Conservation (phyloP, 2,113 vertebrate genomes). For the Halichoeres trimaculatus region DNA sequence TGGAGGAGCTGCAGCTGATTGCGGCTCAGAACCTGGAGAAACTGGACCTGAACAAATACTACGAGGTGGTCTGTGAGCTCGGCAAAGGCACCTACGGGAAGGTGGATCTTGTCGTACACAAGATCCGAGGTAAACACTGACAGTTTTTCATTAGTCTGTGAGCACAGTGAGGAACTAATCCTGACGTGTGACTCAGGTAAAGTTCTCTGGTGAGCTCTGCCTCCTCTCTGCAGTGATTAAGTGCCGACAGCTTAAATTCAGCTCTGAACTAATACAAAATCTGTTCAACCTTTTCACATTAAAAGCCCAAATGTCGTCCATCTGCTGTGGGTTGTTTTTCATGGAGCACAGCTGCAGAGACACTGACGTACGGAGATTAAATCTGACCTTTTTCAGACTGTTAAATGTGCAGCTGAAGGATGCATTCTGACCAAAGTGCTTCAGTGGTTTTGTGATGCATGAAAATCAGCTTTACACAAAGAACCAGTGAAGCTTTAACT, state of each 20-base stretch:
- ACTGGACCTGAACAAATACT: constrained; percentile 84
- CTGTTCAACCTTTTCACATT: neutral
- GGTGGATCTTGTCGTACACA: constrained; percentile 86
- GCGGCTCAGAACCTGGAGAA: constrained; percentile 84
- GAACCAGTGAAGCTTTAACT: too few relatives aligned
- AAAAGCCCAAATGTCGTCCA: neutral
- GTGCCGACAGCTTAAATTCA: neutral
- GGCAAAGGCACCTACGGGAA: constrained; percentile 87
- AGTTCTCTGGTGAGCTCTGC: too few relatives aligned
- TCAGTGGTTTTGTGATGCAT: too few relatives aligned
- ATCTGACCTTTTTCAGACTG: too few relatives aligned
- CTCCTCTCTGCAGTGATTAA: neutral
- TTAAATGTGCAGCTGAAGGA: too few relatives aligned
- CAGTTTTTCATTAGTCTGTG: neutral
- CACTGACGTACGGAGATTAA: too few relatives aligned
- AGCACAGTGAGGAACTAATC: too few relatives aligned
- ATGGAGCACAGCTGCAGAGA: too few relatives aligned
- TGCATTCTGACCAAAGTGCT: too few relatives aligned
- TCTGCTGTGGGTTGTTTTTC: neutral
- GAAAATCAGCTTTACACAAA: too few relatives aligned
- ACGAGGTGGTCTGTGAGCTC: constrained; percentile 85
- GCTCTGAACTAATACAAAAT: neutral
- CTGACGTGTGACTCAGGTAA: too few relatives aligned
- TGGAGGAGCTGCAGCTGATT: constrained; percentile 85
- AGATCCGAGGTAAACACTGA: constrained; percentile 77